Conservation (phyloP, 2,113 vertebrate genomes). For the Pitta sordida region DNA sequence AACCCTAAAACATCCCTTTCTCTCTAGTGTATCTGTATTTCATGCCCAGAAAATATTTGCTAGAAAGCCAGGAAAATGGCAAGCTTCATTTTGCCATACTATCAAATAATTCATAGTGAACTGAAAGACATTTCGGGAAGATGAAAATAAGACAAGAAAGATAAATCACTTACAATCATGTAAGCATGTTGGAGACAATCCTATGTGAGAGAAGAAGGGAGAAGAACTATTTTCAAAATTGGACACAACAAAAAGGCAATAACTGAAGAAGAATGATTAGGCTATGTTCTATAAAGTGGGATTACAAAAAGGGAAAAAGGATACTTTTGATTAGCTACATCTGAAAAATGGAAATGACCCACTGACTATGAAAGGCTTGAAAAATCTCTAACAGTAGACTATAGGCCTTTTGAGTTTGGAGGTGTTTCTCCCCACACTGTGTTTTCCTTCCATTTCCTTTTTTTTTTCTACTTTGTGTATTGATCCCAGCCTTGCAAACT, state of each 20-base stretch:
- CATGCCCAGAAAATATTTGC: not conserved
- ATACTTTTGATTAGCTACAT: not conserved
- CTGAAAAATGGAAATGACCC: not conserved
- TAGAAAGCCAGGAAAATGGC: not conserved
- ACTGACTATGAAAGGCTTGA: not conserved
- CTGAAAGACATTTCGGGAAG: conserved; percentile 23
- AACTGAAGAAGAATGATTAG: conserved; percentile 13
- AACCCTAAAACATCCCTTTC: not conserved
- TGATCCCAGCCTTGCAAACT: not conserved
- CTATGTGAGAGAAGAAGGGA: not conserved
- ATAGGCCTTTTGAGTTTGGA: not conserved
- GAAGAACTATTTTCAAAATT: not conserved
- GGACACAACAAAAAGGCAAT: not conserved
- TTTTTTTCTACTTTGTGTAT: not conserved
- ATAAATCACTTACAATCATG: conserved; percentile 7
- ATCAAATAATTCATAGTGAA: conserved; percentile 13
- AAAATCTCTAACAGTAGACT: not conserved
- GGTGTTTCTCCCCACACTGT: not conserved
- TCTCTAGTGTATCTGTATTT: not conserved
- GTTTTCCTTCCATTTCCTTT: not conserved
- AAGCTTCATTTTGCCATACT: not conserved
- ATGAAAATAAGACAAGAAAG: conserved; percentile 16
- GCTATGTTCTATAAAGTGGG: not conserved
- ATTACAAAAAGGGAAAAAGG: not conserved
- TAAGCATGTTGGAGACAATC: not conserved